Evolutionary conservation across 2,888 invertebrate species (phyloP).

Genomic region (Galeruca laticollis): DNA sequence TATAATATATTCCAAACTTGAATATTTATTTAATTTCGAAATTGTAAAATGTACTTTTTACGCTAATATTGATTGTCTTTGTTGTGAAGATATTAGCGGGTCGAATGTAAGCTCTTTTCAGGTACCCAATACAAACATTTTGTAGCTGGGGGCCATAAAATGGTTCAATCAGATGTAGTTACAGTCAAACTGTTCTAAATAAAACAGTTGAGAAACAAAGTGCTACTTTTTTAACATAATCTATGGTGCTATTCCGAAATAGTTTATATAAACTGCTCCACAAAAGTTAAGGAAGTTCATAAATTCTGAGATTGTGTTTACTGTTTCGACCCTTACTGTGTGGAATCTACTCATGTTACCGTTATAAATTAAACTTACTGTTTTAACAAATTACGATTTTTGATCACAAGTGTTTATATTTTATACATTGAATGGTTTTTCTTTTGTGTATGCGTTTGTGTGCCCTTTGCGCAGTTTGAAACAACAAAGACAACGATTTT

Average conservation of each 20-base stretch:
- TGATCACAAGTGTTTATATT: no score
- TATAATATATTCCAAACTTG: constrained; percentile 15
- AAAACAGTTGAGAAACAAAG: background rate
- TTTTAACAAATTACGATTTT: no score
- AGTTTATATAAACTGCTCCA: no score
- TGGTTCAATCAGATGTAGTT: background rate
- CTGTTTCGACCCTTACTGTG: no score
- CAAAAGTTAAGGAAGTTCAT: no score
- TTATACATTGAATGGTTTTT: no score
- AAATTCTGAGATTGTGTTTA: no score
- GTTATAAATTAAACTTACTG: no score
- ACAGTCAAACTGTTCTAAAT: background rate
- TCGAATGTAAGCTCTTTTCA: background rate
- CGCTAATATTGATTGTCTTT: background rate
- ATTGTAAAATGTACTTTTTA: background rate
- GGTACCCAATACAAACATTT: background rate
- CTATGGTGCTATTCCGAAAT: background rate
- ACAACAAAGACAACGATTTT: no score
- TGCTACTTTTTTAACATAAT: background rate
- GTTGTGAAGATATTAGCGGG: background rate
- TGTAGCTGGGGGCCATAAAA: constrained; percentile 1
- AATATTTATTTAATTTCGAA: background rate
- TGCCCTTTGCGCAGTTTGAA: no score
- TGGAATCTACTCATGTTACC: no score
- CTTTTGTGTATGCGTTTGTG: no score